phyloP scores from a whole-genome alignment of 1,140 invertebrate species.

The Dendroctonus ponderosae region DNA sequence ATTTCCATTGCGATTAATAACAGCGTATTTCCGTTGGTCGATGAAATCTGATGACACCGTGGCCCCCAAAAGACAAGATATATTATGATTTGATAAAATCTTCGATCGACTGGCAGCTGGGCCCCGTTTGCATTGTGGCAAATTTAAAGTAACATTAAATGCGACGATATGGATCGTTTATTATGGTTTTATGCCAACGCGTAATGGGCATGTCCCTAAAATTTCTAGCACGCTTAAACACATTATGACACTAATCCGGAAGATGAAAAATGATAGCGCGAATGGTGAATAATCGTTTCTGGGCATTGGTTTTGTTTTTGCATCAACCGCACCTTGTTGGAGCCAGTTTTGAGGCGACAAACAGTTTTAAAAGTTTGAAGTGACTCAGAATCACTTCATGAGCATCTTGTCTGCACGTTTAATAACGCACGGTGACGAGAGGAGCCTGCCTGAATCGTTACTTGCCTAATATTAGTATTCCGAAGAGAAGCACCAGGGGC shows the following conservation, averaged over 20 bases:
- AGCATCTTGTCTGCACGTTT: too few species aligned
- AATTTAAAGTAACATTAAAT: slow-evolving; percentile 33
- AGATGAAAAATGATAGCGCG: neutral
- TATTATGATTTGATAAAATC: slow-evolving; percentile 31
- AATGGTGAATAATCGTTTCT: neutral
- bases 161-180: slow-evolving; percentile 27
- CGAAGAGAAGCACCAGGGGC: too few species aligned
- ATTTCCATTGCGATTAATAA: too few species aligned
- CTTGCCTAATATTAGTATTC: too few species aligned
- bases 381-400: too few species aligned
- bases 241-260: slow-evolving; percentile 25
- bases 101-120: slow-evolving; percentile 27
- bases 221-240: slow-evolving; percentile 11
- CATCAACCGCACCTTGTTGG: neutral
- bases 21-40: slow-evolving; percentile 13
- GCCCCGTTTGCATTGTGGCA: slow-evolving; percentile 8
- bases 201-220: slow-evolving; percentile 13
- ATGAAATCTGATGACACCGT: slow-evolving; percentile 28
- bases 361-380: too few species aligned
- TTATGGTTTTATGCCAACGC: slow-evolving; percentile 27
- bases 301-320: neutral
- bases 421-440: too few species aligned
- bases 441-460: too few species aligned
- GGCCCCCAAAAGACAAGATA: slow-evolving; percentile 32
- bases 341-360: neutral